Evolutionary conservation across 64 coral and sea anemone genomes (phyloP), one percentile per base, ranked within the genome.

Genomic region (Dendronephthya gigantea): DNA sequence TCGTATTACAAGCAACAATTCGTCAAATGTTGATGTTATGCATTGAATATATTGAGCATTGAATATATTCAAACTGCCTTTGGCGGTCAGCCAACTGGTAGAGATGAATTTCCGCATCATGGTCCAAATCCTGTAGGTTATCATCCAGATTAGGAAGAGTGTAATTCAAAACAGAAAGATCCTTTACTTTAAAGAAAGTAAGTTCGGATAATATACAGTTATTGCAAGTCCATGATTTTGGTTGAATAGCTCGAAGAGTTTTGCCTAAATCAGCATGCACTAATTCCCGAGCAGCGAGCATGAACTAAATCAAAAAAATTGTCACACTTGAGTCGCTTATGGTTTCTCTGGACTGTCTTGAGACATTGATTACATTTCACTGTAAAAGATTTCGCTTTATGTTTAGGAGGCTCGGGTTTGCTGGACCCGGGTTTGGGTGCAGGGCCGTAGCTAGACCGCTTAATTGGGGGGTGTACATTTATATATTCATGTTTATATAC

Each of bases 241-340:
- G 83, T 58, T 85, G 49, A 31, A 19, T 34, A 31, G 48, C 83
- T 55, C 23, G 45, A 29, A 58, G 35, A 22, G 50, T 65, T 55
- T 85, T 85, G 22, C 50, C 34, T 36, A 85, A 85, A 31, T 58
- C 36, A 1, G n/a, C n/a, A n/a, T n/a, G 83, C 17, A 85, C 59
- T 85, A 11, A 34, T 27, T 1, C 34, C 14, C 27, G 49, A 48
- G 59, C 83, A 85, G 48, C n/a, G 49, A 31, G 59, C 58, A 58
- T 85, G 83, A 58, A 85, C 31, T 85, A 37, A 58, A 27, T 85
- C 32, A 33, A 27, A 58, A 58, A 48, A 85, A 58, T 85, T 51
- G 48, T 37, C 32, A 62, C 83, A 85, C 58, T 55, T 31, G 7
- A 33, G 32, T 36, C 83, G 83, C 40, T 86, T 68, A 9, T 72